Percentiles rank a stretch among this genome's conserved stretches.
Conservation (phyloP, 2,113 vertebrate species). For the Hyla sarda region DNA sequence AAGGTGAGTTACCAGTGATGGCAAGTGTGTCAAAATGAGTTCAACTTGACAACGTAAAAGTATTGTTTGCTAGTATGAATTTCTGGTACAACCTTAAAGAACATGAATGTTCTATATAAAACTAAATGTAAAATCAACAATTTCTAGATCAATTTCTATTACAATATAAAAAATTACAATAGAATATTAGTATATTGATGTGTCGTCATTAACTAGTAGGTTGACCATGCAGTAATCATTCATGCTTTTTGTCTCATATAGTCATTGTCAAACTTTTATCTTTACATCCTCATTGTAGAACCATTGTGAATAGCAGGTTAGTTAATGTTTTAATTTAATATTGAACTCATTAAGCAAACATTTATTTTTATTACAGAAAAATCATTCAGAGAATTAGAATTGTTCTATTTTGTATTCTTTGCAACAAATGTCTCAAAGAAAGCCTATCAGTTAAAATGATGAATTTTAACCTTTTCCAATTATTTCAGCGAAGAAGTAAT, state of each 20-base stretch:
- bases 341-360: slow-evolving; percentile 42
- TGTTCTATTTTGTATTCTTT: slow-evolving; percentile 72
- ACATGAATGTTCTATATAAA: too few relatives aligned
- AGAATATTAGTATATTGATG: neutral
- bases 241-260: neutral
- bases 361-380: slow-evolving; percentile 54
- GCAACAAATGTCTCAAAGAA: slow-evolving; percentile 72
- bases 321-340: slow-evolving; percentile 44
- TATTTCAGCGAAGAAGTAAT: slow-evolving; percentile 78
- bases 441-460: slow-evolving; percentile 84
- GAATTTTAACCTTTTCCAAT: slow-evolving; percentile 84
- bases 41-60: too few relatives aligned
- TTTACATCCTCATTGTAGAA: neutral
- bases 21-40: too few relatives aligned
- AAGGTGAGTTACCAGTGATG: too few relatives aligned
- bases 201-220: neutral
- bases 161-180: too few relatives aligned
- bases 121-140: too few relatives aligned
- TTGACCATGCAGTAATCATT: neutral
- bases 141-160: too few relatives aligned
- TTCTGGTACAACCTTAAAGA: too few relatives aligned
- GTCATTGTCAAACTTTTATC: neutral
- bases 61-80: too few relatives aligned
- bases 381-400: slow-evolving; percentile 54
- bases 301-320: slow-evolving; percentile 26